These are phyloP conservation scores for Tretioscincus oriximinensis DNA, from an alignment of 2,113 vertebrate species.

Conservation along the genomic window DNA sequence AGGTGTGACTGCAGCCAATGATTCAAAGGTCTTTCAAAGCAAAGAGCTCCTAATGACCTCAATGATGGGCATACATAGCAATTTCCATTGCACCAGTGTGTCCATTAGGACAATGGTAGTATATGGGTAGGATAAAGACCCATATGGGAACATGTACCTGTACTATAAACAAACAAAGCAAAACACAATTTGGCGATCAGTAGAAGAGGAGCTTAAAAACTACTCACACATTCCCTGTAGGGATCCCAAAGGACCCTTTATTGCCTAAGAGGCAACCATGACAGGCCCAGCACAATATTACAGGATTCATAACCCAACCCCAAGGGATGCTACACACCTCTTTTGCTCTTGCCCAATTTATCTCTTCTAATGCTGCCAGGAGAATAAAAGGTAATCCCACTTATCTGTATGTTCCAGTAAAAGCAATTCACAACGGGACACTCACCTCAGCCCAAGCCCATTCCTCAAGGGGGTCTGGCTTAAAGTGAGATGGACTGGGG, in stretches of 20 bases:
- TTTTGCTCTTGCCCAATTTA: not conserved
- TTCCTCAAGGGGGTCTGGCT: not conserved
- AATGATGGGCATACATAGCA: no score
- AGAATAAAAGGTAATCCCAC: not conserved
- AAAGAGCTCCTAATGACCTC: no score
- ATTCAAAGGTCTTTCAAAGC: no score
- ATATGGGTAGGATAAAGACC: no score
- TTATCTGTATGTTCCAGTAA: not conserved
- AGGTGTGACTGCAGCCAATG: no score
- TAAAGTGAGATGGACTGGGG: not conserved
- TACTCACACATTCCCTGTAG: not conserved
- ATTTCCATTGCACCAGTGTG: no score
- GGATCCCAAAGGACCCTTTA: not conserved
- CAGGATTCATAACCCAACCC: constrained; percentile 12
- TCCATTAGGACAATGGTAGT: no score
- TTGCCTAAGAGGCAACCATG: not conserved
- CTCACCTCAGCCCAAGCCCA: not conserved
- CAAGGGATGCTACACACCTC: not conserved
- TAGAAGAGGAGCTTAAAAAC: not conserved
- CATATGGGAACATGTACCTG: not conserved
- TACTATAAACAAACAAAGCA: not conserved
- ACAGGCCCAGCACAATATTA: constrained; percentile 5
- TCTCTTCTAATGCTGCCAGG: constrained; percentile 5
- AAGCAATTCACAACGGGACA: not conserved
- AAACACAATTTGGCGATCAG: not conserved